These are phyloP conservation scores for Coenonympha glycerion DNA, from an alignment of 2,888 invertebrate species.

Conservation along the genomic window DNA sequence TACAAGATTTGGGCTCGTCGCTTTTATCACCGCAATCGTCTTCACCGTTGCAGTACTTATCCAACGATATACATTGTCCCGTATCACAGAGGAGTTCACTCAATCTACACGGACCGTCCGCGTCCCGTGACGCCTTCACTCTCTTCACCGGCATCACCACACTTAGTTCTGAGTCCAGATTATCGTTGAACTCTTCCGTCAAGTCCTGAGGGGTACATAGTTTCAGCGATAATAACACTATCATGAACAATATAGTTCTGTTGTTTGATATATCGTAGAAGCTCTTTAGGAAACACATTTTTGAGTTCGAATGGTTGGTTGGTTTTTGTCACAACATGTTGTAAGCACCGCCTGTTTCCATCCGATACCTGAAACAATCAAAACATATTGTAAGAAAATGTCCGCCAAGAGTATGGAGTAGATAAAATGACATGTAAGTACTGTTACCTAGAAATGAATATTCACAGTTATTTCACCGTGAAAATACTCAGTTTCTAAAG, in stretches of 20 bases:
- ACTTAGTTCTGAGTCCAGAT: conserved; percentile 48
- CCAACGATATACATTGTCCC: conserved; percentile 82
- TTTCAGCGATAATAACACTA: conserved; percentile 61
- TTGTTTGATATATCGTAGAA: conserved; percentile 52
- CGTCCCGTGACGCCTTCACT: conserved; percentile 49
- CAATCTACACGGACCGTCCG: conserved; percentile 65
- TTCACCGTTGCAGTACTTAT: conserved; percentile 85
- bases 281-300: conserved; percentile 60
- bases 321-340: conserved; percentile 56
- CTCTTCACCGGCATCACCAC: conserved; percentile 49
- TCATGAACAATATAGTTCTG: conserved; percentile 63
- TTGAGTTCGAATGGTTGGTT: conserved; percentile 32
- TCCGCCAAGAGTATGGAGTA: too few relatives aligned
- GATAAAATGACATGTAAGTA: too few relatives aligned
- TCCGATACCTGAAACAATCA: conserved; percentile 50
- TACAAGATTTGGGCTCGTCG: conserved; percentile 84
- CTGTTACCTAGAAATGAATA: background rate
- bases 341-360: conserved; percentile 13
- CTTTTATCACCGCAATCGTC: conserved; percentile 86
- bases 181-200: conserved; percentile 64
- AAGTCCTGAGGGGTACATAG: conserved; percentile 67
- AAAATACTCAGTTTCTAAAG: background rate
- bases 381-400: conserved; percentile 11
- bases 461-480: conserved; percentile 4
- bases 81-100: conserved; percentile 79